Conservation (phyloP, 2,113 vertebrate species). For the Vulpes ferrilata region DNA sequence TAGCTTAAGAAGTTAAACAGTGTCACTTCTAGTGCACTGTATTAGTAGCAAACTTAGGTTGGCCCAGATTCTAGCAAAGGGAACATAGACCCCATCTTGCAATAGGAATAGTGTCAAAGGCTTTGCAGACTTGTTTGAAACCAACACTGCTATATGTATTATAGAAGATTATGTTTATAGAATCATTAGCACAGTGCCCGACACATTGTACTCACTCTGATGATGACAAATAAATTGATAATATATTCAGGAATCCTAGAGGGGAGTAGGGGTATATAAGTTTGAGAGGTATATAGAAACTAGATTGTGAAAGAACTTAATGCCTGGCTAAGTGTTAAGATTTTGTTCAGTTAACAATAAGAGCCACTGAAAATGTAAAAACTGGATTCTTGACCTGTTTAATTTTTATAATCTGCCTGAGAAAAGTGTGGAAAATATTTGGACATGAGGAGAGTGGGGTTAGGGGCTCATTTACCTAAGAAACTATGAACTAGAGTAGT, state of each 20-base stretch:
- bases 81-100: not conserved
- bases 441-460: not conserved
- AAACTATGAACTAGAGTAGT: not conserved
- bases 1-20: not conserved
- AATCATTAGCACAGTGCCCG: not conserved
- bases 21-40: not conserved
- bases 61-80: not conserved
- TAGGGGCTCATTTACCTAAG: not conserved
- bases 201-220: not conserved
- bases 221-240: not conserved
- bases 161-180: not conserved
- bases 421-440: not conserved
- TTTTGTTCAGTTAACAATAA: slow-evolving; percentile 5
- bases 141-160: not conserved
- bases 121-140: not conserved
- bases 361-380: slow-evolving; percentile 39
- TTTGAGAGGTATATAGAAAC: not conserved
- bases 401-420: slow-evolving; percentile 5
- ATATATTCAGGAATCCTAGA: not conserved
- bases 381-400: not conserved
- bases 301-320: not conserved
- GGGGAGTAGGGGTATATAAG: slow-evolving; percentile 12
- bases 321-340: not conserved
- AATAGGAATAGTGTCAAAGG: not conserved
- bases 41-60: not conserved